These are phyloP conservation scores for Odocoileus hemionus DNA, from an alignment of 2,113 vertebrate genomes.

Conservation along the genomic window DNA sequence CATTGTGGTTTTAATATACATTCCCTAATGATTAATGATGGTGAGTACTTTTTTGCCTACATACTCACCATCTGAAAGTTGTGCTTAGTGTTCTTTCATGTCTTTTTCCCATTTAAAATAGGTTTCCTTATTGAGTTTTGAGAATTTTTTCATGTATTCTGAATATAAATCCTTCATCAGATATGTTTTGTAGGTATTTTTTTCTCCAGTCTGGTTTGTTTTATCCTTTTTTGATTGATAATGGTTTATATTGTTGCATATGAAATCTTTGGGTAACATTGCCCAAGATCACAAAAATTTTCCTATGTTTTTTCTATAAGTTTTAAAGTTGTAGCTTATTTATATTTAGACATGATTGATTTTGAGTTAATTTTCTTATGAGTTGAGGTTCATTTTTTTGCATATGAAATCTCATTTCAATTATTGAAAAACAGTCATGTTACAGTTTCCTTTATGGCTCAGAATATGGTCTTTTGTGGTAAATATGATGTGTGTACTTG, in stretches of 20 bases:
- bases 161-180: neutral
- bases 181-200: neutral
- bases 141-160: neutral
- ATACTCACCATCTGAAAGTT: neutral
- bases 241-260: neutral
- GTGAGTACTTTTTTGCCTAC: neutral
- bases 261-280: neutral
- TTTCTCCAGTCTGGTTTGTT: neutral
- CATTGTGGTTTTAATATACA: neutral
- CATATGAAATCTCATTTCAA: neutral
- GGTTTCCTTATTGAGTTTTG: neutral
- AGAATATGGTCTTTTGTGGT: neutral
- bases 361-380: neutral
- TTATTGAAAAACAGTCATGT: neutral
- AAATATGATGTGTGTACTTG: neutral
- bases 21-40: neutral
- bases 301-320: neutral
- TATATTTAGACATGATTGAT: neutral
- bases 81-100: neutral
- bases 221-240: neutral
- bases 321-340: neutral
- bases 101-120: neutral
- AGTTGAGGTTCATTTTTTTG: neutral
- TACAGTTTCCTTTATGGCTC: neutral
- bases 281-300: neutral